Percentiles rank a stretch among this genome's conserved stretches.
phyloP scores from a whole-genome alignment of 2,797 vertebrate genomes.

The Dromococcyx pavoninus region DNA sequence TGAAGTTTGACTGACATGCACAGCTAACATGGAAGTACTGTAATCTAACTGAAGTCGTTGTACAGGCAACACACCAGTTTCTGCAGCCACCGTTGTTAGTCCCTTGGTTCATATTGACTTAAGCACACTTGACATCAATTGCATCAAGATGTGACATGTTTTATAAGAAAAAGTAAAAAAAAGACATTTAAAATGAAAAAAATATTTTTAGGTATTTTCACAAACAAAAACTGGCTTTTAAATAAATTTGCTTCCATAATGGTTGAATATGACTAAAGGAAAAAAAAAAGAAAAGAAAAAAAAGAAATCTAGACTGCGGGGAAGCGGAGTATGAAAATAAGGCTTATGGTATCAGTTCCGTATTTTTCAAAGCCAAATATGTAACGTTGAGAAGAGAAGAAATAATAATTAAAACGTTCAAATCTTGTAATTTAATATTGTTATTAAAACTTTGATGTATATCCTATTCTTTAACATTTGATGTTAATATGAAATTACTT shows the following conservation, averaged over 20 bases:
- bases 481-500: constrained; percentile 95
- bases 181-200: constrained; percentile 81
- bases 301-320: constrained; percentile 77
- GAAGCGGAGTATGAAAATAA: constrained; percentile 79
- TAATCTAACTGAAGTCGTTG: constrained; percentile 84
- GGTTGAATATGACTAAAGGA: constrained; percentile 83
- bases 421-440: constrained; percentile 96
- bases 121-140: constrained; percentile 98
- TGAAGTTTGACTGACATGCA: constrained; percentile 86
- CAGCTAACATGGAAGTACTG: constrained; percentile 84
- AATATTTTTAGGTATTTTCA: constrained; percentile 99
- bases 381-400: constrained; percentile 85
- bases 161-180: constrained; percentile 85
- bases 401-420: constrained; percentile 77
- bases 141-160: constrained; percentile 95
- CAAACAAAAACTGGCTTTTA: constrained; percentile 95
- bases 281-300: background rate
- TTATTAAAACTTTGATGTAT: constrained; percentile 93
- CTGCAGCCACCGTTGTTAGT: constrained; percentile 89
- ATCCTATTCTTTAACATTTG: constrained; percentile 97
- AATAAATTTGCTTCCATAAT: constrained; percentile 97
- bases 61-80: constrained; percentile 84
- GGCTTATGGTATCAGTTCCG: constrained; percentile 85
- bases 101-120: constrained; percentile 92
- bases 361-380: constrained; percentile 98